These are phyloP conservation scores for Scaptomyza montana DNA, from an alignment of 1,140 invertebrate genomes.

Conservation along the genomic window DNA sequence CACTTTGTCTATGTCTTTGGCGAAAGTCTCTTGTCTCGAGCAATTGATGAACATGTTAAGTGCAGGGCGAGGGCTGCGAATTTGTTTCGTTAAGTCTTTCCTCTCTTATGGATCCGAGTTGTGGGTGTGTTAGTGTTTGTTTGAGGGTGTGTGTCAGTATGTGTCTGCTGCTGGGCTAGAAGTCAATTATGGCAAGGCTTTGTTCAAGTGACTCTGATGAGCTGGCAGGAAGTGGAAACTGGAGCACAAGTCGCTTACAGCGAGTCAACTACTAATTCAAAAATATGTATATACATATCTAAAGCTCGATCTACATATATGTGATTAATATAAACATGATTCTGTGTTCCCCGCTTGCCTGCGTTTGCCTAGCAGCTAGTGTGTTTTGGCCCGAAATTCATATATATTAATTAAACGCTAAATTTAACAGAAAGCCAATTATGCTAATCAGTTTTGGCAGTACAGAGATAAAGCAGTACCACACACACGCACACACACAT, in stretches of 20 bases:
- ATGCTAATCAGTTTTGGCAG: constrained; percentile 67
- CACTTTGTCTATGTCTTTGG: constrained; percentile 69
- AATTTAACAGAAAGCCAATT: constrained; percentile 80
- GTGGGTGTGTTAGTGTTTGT: constrained; percentile 19
- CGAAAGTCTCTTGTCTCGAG: constrained; percentile 43
- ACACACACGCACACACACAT: constrained; percentile 4
- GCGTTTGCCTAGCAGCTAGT: constrained; percentile 23
- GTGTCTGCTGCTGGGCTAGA: constrained; percentile 40
- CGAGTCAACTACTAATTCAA: constrained; percentile 28
- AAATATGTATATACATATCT: not conserved
- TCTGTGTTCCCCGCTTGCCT: constrained; percentile 4
- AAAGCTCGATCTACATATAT: constrained; percentile 7
- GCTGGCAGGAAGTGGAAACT: constrained; percentile 55
- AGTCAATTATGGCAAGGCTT: constrained; percentile 75
- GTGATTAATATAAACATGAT: constrained; percentile 24
- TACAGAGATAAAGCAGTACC: constrained; percentile 30
- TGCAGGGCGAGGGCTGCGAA: constrained; percentile 59
- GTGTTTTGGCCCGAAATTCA: constrained; percentile 15
- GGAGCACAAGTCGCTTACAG: constrained; percentile 55
- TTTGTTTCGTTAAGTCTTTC: constrained; percentile 45
- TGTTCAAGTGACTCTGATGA: constrained; percentile 66
- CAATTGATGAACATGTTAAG: constrained; percentile 81
- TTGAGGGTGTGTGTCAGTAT: constrained; percentile 36
- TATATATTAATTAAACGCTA: constrained; percentile 78
- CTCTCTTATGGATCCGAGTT: constrained; percentile 32